Evolutionary conservation across 2,113 vertebrate species (phyloP).

Genomic region (Donacobius atricapilla): DNA sequence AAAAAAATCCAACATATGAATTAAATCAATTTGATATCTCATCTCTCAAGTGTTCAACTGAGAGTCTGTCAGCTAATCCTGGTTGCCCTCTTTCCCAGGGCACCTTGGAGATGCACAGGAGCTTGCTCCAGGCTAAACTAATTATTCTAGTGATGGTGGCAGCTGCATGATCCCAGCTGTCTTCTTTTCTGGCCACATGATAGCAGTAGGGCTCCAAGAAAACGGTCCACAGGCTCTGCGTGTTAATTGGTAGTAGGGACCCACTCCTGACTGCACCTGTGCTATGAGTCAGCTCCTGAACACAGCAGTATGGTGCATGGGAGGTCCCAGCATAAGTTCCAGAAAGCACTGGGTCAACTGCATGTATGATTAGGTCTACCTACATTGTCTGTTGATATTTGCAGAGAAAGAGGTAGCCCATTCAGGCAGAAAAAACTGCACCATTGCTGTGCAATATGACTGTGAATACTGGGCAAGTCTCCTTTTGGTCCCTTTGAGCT

Average conservation of each 20-base stretch:
- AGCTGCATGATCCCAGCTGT: slow-evolving; percentile 51
- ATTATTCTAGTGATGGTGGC: slow-evolving; percentile 38
- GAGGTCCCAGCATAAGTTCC: background rate
- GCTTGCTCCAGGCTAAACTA: slow-evolving; percentile 53
- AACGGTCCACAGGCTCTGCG: background rate
- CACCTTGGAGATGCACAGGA: slow-evolving; percentile 35
- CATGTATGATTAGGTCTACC: background rate
- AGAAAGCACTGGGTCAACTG: background rate
- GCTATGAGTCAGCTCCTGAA: background rate
- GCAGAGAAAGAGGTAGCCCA: background rate
- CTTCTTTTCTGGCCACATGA: slow-evolving; percentile 51
- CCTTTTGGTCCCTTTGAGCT: background rate
- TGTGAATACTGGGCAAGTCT: background rate
- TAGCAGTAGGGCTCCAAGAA: slow-evolving; percentile 59
- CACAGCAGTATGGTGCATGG: too few relatives aligned
- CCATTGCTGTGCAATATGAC: background rate
- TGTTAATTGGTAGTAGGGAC: background rate
- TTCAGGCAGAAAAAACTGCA: background rate
- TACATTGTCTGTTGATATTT: background rate
- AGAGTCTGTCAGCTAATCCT: slow-evolving; percentile 28
- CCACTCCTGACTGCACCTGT: background rate
- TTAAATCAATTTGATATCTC: slow-evolving; percentile 59
- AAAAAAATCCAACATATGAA: background rate
- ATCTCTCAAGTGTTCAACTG: slow-evolving; percentile 51
- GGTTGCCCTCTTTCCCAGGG: slow-evolving; percentile 40